Evolutionary conservation across 2,113 vertebrate species (phyloP), one percentile per base, ranked within the genome.

Genomic region (Sterna hirundo): DNA sequence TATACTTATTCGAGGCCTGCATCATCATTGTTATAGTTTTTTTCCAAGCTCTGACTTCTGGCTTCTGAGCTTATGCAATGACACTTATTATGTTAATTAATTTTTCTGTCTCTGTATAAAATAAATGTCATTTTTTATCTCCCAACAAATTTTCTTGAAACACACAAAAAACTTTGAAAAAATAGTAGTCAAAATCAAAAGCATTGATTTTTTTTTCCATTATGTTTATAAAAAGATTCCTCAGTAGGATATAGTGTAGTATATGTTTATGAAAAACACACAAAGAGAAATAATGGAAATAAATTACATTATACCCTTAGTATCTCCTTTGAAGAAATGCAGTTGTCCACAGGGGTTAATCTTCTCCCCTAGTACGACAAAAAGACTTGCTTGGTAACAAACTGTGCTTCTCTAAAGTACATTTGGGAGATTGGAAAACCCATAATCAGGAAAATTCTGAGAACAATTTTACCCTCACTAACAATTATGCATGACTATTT

Each of bases 201-300:
- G 6, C 51, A 46, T 40, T 52, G 0, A 9, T 34, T 36, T 64
- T 49, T 47, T 9, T 7, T 1, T 15, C 6, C 11, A 29, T 2
- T 38, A 38, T 34, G 2, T 34, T 83, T 79, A n/a, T 47, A 40
- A 83, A 36, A 11, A 21, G 4, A 62, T 42, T 65, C 2, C 20
- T 91, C 26, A 36, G 20, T 58, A 25, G 4, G 20, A 38, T 62
- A 40, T 19, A 25, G 15, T 75, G 16, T 19, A 62, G 20, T 30
- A 34, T 26, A 54, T 58, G 2, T 49, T 74, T 79, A 71, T 76
- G 62, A 62, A 88, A 94, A 88, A 5, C 8, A 76, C 25, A 68
- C 16, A 86, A 42, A 78, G 11, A 51, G 9, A 79, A 83, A 75
- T 30, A 61, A 66, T n/a, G 4, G 25, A 85, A 85, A 44, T n/a